A percentile compares a stretch with the other conserved stretches of the same genome.
These are phyloP conservation scores for Drosophila ambigua DNA, from an alignment of 1,140 invertebrate genomes.

Conservation along the genomic window DNA sequence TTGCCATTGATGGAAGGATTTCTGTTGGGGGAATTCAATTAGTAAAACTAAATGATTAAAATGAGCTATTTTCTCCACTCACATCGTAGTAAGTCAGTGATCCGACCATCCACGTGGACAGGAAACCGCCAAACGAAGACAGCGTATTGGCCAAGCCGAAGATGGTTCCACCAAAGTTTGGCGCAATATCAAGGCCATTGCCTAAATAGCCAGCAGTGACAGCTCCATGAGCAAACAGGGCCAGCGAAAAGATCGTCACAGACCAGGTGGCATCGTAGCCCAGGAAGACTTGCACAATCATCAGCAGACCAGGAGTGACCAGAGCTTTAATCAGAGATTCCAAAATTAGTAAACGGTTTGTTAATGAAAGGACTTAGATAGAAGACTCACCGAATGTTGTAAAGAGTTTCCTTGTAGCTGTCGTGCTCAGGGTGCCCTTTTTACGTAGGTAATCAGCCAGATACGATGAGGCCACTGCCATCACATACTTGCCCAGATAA, in stretches of 20 bases:
- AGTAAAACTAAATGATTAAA: constrained; percentile 28
- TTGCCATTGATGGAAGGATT: constrained; percentile 91
- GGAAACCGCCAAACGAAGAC: constrained; percentile 93
- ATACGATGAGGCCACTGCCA: constrained; percentile 88
- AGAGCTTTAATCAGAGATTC: constrained; percentile 85
- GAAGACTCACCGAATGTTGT: constrained; percentile 86
- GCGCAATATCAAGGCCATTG: constrained; percentile 95
- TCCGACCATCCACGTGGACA: constrained; percentile 94
- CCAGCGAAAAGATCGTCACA: constrained; percentile 90
- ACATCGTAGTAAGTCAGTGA: constrained; percentile 90
- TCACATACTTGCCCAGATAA: constrained; percentile 93
- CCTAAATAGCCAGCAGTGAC: constrained; percentile 94
- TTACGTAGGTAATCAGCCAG: constrained; percentile 88
- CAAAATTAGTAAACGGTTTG: neutral
- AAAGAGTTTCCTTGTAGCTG: constrained; percentile 88
- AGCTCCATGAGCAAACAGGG: constrained; percentile 92
- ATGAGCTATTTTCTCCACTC: constrained; percentile 66
- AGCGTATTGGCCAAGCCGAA: constrained; percentile 96
- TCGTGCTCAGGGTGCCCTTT: constrained; percentile 88
- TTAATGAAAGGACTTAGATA: too few species aligned
- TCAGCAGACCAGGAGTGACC: constrained; percentile 86
- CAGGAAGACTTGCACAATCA: constrained; percentile 89
- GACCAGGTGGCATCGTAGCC: constrained; percentile 88
- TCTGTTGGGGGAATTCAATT: constrained; percentile 84
- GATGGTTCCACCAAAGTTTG: constrained; percentile 94